A percentile compares a stretch with the other conserved stretches of the same genome.
Conservation (phyloP, 2,113 vertebrate genomes). For the Coturnix japonica region DNA sequence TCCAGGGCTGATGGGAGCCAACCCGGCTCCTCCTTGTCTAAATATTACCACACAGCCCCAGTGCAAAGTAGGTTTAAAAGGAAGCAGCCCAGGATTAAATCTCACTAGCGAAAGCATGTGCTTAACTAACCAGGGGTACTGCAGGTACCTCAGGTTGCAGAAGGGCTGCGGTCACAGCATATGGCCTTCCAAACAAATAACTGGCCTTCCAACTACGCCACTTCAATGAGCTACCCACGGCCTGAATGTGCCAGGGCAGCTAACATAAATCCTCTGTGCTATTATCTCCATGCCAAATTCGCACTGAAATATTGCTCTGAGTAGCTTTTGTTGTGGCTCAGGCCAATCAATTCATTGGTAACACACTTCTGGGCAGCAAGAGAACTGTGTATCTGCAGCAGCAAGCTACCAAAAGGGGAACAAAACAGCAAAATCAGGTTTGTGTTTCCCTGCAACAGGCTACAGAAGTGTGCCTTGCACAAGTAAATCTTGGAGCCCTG, state of each 20-base stretch:
- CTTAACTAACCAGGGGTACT: background rate
- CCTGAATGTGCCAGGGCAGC: background rate
- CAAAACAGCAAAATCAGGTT: background rate
- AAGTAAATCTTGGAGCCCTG: background rate
- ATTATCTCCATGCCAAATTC: background rate
- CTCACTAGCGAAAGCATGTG: background rate
- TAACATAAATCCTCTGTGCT: background rate
- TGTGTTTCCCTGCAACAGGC: background rate
- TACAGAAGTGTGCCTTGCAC: background rate
- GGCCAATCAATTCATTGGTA: background rate
- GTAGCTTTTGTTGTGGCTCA: background rate
- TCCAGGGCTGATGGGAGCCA: background rate
- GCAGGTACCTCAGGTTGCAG: background rate
- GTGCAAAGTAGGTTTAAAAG: background rate
- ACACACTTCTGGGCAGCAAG: background rate
- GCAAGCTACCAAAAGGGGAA: background rate
- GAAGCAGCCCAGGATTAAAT: background rate
- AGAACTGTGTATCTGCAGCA: rapidly evolving
- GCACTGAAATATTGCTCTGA: background rate
- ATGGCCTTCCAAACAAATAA: background rate
- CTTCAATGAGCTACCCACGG: background rate
- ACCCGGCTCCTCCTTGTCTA: background rate
- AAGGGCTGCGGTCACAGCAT: background rate
- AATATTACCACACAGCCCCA: background rate
- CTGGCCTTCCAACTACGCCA: background rate